phyloP scores from a whole-genome alignment of 1,140 invertebrate species.

The Planococcus citri region DNA sequence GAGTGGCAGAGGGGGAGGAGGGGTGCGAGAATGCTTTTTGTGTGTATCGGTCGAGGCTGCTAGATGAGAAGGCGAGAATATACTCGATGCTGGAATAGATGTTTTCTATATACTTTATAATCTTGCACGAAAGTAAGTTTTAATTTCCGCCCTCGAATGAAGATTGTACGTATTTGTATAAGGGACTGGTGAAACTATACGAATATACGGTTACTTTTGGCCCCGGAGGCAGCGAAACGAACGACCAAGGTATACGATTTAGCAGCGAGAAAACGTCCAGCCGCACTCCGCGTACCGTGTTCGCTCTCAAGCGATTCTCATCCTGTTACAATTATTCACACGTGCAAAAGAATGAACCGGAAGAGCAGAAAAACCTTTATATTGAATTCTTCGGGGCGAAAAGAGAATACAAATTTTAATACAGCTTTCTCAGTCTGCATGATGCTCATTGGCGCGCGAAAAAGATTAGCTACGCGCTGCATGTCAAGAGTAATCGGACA shows the following conservation, averaged over 20 bases:
- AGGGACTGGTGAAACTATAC: neutral
- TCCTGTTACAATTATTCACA: neutral
- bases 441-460: neutral
- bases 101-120: neutral
- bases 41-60: neutral
- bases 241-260: too few relatives aligned
- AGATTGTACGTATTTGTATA: neutral
- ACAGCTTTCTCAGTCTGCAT: neutral
- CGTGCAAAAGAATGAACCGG: neutral
- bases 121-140: neutral
- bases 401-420: slow-evolving; percentile 1
- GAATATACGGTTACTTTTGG: too few relatives aligned
- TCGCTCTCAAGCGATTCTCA: neutral
- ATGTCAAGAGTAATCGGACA: neutral
- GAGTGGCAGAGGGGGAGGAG: too few relatives aligned
- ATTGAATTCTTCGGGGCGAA: neutral
- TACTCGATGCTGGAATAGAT: too few relatives aligned
- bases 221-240: too few relatives aligned
- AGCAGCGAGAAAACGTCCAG: too few relatives aligned
- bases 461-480: neutral
- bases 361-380: neutral
- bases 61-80: too few relatives aligned
- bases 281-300: too few relatives aligned
- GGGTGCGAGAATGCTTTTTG: neutral
- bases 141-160: slow-evolving; percentile 6